These are phyloP conservation scores for Heliocidaris erythrogramma DNA, from an alignment of 35 echinoderm and acorn worm genomes.

Conservation along the genomic window DNA sequence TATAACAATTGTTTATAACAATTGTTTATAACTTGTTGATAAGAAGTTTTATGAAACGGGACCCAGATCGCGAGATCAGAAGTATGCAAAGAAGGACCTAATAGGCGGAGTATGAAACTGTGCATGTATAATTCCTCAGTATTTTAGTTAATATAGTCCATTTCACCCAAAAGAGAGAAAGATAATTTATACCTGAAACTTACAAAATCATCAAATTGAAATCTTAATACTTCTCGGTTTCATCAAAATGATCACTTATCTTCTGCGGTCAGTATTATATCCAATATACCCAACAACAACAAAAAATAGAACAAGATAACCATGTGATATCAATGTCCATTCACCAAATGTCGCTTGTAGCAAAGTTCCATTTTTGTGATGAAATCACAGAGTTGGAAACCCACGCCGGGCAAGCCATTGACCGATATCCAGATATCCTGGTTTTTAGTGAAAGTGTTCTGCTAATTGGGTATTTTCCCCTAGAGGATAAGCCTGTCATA, in stretches of 20 bases:
- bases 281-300: background rate
- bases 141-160: no score
- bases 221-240: background rate
- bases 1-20: no score
- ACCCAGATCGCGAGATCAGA: no score
- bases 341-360: constrained; percentile 7
- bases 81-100: no score
- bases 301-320: background rate
- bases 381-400: background rate
- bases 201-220: background rate
- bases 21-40: no score
- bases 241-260: background rate
- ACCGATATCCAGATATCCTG: constrained; percentile 1
- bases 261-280: background rate
- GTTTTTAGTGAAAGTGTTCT: constrained; percentile 18
- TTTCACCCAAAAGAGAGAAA: no score
- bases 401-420: background rate
- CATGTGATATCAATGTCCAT: background rate
- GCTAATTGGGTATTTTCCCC: constrained; percentile 16
- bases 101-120: no score
- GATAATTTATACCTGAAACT: background rate
- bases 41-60: no score
- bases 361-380: constrained; percentile 11
- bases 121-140: no score
- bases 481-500: background rate